Evolutionary conservation across 2,797 vertebrate genomes (phyloP), one percentile per base, ranked within the genome.

Genomic region (Garrulus glandarius): DNA sequence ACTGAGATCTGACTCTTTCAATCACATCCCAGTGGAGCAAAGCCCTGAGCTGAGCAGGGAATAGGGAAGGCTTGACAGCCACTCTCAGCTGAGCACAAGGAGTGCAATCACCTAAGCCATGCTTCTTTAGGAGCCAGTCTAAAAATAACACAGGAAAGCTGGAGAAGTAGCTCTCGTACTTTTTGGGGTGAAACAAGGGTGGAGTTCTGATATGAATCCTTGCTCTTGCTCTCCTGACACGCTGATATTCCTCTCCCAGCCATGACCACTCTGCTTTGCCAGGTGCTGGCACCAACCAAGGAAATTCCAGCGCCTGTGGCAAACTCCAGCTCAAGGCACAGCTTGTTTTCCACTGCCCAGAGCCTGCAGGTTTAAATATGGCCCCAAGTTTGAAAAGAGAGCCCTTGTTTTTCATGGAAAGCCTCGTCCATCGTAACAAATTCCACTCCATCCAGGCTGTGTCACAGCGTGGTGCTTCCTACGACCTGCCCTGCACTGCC

Each of bases 21-120:
- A 64, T 81, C 86, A 61, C 50, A 84, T 17, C 43, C 49, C 80
- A 81, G 69, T 13, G 77, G 81, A 92, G 77, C 55, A 70, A 52
- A 93, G 59, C 80, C 55, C 79, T 49, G 87, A 96, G 86, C 88
- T 53, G 68, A 88, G 65, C 52, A 95, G 69, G 78, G 68, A 78
- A 44, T 19, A 46, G 82, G 76, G 64, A 59, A 75, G 30, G 53
- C 32, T 87, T 69, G 76, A 71, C 80, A 74, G 6, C 44, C 76
- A 41, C 56, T 49, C 88, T 77, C 5, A 2, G 74, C 46, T 12
- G 32, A 93, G 63, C 78, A 81, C 76, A 36, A 36, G 72, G 65
- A 95, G 53, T n/a, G 30, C 72, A 36, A 90, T 53, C 65, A 43
- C 36, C 80, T 75, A 71, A 88, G 44, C 57, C 77, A 29, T 0